Evolutionary conservation across 2,797 vertebrate genomes (phyloP).

Genomic region (Liparis tanakae): DNA sequence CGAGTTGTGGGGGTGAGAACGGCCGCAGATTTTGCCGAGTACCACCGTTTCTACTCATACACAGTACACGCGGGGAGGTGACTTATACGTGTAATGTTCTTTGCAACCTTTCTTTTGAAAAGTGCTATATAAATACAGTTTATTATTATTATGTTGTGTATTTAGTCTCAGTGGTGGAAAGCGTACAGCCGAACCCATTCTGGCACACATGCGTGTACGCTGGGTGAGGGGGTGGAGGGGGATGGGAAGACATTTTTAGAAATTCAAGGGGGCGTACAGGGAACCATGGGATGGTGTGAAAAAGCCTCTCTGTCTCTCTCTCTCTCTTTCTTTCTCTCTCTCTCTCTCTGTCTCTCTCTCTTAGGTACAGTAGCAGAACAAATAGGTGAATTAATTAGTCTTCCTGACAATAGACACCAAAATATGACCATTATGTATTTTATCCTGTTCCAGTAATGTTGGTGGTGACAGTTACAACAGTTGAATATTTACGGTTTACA

Average conservation of each 20-base stretch:
- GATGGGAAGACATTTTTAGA: conserved; percentile 78
- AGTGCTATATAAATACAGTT: neutral
- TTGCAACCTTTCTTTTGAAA: neutral
- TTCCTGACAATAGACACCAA: neutral
- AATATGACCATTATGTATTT: neutral
- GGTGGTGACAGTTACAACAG: neutral
- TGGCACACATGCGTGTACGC: conserved; percentile 55
- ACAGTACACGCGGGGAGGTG: conserved; percentile 33
- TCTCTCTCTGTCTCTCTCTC: too few species aligned
- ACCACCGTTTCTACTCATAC: conserved; percentile 38
- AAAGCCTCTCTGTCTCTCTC: conserved; percentile 21
- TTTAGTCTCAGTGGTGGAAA: conserved; percentile 54
- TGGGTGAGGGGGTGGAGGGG: conserved; percentile 37
- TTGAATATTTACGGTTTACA: neutral
- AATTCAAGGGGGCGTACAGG: conserved; percentile 74
- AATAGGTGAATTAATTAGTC: conserved; percentile 16
- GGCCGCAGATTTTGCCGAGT: conserved; percentile 20
- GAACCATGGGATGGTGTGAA: conserved; percentile 68
- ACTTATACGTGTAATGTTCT: neutral
- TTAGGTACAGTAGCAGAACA: neutral
- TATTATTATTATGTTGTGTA: conserved; percentile 21
- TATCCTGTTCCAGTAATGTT: neutral
- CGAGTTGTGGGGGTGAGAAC: too few species aligned
- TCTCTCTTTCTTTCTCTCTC: too few species aligned
- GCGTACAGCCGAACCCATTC: conserved; percentile 54